These are phyloP conservation scores for Drosophila phalerata DNA, from an alignment of 2,888 invertebrate species.

Conservation along the genomic window DNA sequence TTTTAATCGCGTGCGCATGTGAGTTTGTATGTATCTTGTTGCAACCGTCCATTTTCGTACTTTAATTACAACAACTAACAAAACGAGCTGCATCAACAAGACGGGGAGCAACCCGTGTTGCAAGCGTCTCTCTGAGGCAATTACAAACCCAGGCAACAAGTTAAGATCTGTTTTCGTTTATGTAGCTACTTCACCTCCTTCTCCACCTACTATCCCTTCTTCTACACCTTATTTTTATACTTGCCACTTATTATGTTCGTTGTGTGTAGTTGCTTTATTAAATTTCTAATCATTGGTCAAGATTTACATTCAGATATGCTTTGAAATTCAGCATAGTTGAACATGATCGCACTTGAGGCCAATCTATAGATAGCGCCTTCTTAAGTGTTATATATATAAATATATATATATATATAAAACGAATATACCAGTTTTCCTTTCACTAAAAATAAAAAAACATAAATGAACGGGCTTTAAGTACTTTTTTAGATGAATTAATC, in stretches of 20 bases:
- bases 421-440: slow-evolving; percentile 1
- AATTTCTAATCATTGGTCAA: slow-evolving; percentile 59
- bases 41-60: slow-evolving; percentile 71
- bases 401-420: too few species aligned
- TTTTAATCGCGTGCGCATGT: slow-evolving; percentile 57
- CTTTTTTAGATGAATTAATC: neutral
- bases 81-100: slow-evolving; percentile 62
- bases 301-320: slow-evolving; percentile 50
- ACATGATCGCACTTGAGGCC: slow-evolving; percentile 4
- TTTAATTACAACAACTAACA: slow-evolving; percentile 79
- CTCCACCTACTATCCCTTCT: neutral
- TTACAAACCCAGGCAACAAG: slow-evolving; percentile 64
- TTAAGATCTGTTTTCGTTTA: slow-evolving; percentile 57
- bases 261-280: slow-evolving; percentile 60
- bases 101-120: slow-evolving; percentile 36
- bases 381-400: neutral
- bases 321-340: slow-evolving; percentile 11
- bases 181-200: slow-evolving; percentile 2
- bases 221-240: neutral
- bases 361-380: slow-evolving; percentile 2
- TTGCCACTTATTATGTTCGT: slow-evolving; percentile 49
- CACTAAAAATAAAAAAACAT: slow-evolving; percentile 3
- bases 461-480: neutral
- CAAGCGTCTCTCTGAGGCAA: slow-evolving; percentile 52
- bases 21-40: slow-evolving; percentile 34